Percentiles rank a stretch among this genome's conserved stretches.
These are phyloP conservation scores for Acrocyrtus sp. DNA, from an alignment of 2,888 invertebrate species.

Conservation along the genomic window DNA sequence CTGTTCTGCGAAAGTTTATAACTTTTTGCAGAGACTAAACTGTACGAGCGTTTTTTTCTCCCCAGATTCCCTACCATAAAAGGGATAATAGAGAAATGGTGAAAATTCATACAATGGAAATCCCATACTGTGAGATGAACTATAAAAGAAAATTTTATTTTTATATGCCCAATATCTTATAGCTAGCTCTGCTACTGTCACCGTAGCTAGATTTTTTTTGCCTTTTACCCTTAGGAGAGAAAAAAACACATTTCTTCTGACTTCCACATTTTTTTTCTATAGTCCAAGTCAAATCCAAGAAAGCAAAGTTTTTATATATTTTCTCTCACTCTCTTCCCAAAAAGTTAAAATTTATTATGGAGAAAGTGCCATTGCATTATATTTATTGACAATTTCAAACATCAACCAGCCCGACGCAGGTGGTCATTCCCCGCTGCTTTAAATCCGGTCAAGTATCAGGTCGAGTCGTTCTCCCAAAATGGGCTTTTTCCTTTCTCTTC, in stretches of 20 bases:
- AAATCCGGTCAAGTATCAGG: constrained; percentile 40
- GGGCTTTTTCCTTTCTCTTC: background rate
- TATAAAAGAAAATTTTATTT: constrained; percentile 39
- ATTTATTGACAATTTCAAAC: constrained; percentile 25
- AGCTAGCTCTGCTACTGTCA: too few species aligned
- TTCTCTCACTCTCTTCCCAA: too few species aligned
- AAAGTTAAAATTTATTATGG: too few species aligned
- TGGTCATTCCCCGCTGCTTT: constrained; percentile 30
- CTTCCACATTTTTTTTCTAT: background rate
- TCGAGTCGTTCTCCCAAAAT: background rate
- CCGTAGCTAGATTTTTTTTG: background rate
- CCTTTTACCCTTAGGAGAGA: background rate
- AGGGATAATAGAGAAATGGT: too few species aligned
- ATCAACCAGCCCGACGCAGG: constrained; percentile 14
- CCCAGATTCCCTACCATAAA: too few species aligned
- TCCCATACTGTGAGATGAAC: constrained; percentile 38
- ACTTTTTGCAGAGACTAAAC: too few species aligned
- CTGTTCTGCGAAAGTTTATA: too few species aligned
- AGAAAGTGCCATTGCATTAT: constrained; percentile 18
- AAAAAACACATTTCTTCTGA: too few species aligned
- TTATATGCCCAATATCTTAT: constrained; percentile 19
- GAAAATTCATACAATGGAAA: constrained; percentile 26
- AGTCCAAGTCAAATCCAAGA: constrained; percentile 4
- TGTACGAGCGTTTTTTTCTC: too few species aligned
- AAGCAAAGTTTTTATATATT: too few species aligned